phyloP scores from a whole-genome alignment of 64 coral and sea anemone species.

The Montipora efflorescens region DNA sequence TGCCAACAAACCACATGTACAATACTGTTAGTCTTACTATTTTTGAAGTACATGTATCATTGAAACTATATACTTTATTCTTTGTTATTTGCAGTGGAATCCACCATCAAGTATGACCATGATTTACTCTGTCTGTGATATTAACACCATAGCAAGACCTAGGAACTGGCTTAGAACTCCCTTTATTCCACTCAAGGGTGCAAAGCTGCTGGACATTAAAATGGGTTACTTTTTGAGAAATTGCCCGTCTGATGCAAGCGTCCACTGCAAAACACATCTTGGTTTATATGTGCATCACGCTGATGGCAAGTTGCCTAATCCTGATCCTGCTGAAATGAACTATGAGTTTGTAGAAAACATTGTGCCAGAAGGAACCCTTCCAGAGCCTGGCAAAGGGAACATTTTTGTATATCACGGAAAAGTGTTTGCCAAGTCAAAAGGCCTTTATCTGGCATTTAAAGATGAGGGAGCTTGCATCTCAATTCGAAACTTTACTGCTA shows the following conservation, averaged over 20 bases:
- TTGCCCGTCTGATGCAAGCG: neutral
- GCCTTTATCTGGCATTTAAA: slow-evolving; percentile 34
- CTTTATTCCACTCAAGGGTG: slow-evolving; percentile 42
- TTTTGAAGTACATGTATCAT: too few relatives aligned
- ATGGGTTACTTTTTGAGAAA: slow-evolving; percentile 2
- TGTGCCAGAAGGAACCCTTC: neutral
- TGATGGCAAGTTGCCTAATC: neutral
- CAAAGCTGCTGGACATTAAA: slow-evolving; percentile 21
- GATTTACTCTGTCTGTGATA: slow-evolving; percentile 25
- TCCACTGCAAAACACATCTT: slow-evolving; percentile 36
- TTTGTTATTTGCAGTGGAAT: slow-evolving; percentile 5
- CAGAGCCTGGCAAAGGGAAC: rapidly evolving
- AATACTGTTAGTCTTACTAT: too few relatives aligned
- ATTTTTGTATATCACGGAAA: neutral
- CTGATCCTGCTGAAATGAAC: neutral
- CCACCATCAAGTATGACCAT: neutral
- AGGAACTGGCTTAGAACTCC: slow-evolving; percentile 49
- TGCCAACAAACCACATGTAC: too few relatives aligned
- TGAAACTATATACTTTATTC: too few relatives aligned
- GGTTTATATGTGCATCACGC: slow-evolving; percentile 35
- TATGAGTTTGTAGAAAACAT: neutral
- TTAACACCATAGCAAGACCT: neutral
- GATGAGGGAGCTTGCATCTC: slow-evolving; percentile 53
- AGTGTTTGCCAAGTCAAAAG: neutral
- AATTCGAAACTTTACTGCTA: neutral